Evolutionary conservation across 53 echinoderm and acorn worm species (phyloP).

Genomic region (Hippasteria phrygiana): DNA sequence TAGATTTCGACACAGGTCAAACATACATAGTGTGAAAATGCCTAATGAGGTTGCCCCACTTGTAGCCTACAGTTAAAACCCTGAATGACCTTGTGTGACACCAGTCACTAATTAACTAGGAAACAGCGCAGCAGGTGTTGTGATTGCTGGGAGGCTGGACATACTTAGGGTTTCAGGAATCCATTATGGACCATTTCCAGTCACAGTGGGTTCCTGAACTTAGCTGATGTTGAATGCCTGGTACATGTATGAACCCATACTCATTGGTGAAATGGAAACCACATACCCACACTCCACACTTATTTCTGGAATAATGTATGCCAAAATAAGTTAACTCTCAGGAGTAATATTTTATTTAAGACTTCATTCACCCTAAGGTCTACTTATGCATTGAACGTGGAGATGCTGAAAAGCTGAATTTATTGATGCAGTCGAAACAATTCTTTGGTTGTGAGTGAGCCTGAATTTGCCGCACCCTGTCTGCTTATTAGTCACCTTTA

Average conservation of each 20-base stretch:
- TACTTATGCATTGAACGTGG: too few relatives aligned
- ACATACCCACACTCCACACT: too few relatives aligned
- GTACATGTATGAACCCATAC: too few relatives aligned
- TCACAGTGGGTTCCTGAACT: constrained; percentile 1
- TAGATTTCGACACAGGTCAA: too few relatives aligned
- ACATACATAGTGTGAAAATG: neutral
- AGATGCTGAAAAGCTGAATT: too few relatives aligned
- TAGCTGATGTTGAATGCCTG: too few relatives aligned
- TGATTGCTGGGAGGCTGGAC: neutral
- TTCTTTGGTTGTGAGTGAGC: neutral
- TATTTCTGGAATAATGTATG: too few relatives aligned
- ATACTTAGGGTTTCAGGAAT: constrained; percentile 1
- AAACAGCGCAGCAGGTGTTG: constrained; percentile 26
- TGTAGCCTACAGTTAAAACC: neutral
- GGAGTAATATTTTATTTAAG: too few relatives aligned
- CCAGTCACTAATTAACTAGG: constrained; percentile 36
- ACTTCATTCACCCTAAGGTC: too few relatives aligned
- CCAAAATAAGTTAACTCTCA: too few relatives aligned
- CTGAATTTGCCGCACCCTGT: neutral
- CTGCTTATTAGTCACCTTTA: neutral
- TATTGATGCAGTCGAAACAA: too few relatives aligned
- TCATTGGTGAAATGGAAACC: too few relatives aligned
- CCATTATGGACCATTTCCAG: neutral
- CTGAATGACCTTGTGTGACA: constrained; percentile 27
- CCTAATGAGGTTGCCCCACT: neutral